Base-by-base conservation (phyloP, 2,888 invertebrate genomes). In the Poecilus cupreus region DNA sequence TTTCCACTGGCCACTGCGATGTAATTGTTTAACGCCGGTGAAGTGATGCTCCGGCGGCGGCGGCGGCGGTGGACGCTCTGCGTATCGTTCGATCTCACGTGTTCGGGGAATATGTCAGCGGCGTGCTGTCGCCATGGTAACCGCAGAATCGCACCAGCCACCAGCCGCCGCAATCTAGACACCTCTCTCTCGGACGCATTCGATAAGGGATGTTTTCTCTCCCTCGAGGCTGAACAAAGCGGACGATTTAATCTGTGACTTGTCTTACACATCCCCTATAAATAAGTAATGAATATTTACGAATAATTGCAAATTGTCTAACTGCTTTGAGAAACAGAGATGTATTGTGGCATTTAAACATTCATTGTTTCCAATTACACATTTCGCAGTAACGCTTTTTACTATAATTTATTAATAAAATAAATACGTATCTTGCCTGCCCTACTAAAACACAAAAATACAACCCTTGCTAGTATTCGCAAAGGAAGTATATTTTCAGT, bases 61-160 rank as follows among this genome's bases (percentile, higher is more conserved):
- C 1, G 51, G 16, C 5, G 51, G 51, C 0, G 18, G 4, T 2
- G 2, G 57, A 4, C 10, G 20, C 57, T 4, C 10, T 68, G 26
- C 26, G 64, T 68, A 68, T 18, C 32, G 37, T 37, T 68, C 64
- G 64, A 68, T 68, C 64, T 68, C 64, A 68, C 64, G 64, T 72
- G 43, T 60, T 60, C 60, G 11, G 60, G 60, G 22, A 60, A 26
- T 60, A 60, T 60, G 22, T 60, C 60, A 60, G 60, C 24, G 46
- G 43, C 72, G 72, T 72, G 72, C 72, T 72, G 72, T 72, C 22
- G 46, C 46, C 22, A 72, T 72, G 72, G 72, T 10, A 72, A 72
- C 72, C 43, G 46, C 46, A 72, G 39, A 20, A 64, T 13, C 16
- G 43, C 70, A 22, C 72, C 16, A 26, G 26, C 26, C 13, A 22